These are phyloP conservation scores for Zapornia atra DNA, from an alignment of 2,113 vertebrate species.

Conservation along the genomic window DNA sequence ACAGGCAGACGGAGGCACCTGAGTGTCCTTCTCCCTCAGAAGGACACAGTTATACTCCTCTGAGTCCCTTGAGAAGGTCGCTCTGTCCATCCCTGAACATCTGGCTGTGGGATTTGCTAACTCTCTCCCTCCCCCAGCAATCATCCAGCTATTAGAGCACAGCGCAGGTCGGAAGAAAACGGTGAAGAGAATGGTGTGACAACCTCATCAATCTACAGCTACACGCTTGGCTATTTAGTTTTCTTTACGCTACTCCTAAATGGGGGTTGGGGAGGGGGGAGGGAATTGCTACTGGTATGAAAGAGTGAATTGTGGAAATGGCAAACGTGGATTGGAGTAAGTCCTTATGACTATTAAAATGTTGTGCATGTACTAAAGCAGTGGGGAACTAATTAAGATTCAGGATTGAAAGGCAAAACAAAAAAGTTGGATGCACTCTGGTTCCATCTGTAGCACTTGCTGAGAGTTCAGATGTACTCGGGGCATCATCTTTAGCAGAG, in stretches of 20 bases:
- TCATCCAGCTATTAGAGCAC: slow-evolving; percentile 70
- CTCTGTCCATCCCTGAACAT: slow-evolving; percentile 73
- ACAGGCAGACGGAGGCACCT: slow-evolving; percentile 64
- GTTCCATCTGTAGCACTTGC: slow-evolving; percentile 72
- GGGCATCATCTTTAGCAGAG: slow-evolving; percentile 41
- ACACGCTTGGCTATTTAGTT: slow-evolving; percentile 66
- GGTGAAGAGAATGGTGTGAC: slow-evolving; percentile 68
- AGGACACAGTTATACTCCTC: slow-evolving; percentile 68
- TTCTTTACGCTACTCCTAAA: slow-evolving; percentile 59
- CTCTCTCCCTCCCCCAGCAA: slow-evolving; percentile 46
- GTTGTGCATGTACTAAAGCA: slow-evolving; percentile 79
- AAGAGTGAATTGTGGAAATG: slow-evolving; percentile 70
- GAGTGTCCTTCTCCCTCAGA: slow-evolving; percentile 59
- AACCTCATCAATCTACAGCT: slow-evolving; percentile 80
- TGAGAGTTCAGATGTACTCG: slow-evolving; percentile 41
- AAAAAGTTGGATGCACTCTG: slow-evolving; percentile 75
- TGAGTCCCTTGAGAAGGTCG: slow-evolving; percentile 62
- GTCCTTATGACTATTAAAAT: slow-evolving; percentile 77
- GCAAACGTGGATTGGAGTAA: slow-evolving; percentile 43
- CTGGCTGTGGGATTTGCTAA: slow-evolving; percentile 71
- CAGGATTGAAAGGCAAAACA: slow-evolving; percentile 68
- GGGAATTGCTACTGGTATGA: slow-evolving; percentile 46
- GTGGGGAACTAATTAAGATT: slow-evolving; percentile 81
- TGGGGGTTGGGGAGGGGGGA: not conserved
- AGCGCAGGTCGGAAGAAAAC: slow-evolving; percentile 52